Conservation (phyloP, 2,888 invertebrate genomes). For the Agonum fuliginosum region DNA sequence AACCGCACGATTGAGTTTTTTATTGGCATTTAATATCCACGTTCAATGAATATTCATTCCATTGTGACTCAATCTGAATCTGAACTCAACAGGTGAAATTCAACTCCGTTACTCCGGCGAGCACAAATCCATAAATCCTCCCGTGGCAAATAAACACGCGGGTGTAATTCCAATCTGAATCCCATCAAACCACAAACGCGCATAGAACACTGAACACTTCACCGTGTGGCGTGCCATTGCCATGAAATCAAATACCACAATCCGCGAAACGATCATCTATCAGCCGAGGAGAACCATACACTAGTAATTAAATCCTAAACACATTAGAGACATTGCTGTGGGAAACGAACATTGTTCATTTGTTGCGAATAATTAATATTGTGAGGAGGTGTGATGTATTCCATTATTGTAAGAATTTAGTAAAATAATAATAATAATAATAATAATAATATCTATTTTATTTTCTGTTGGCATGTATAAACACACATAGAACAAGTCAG, state of each 20-base stretch:
- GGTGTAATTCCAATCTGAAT: slow-evolving; percentile 6
- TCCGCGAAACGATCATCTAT: background rate
- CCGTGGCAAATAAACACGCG: slow-evolving; percentile 8
- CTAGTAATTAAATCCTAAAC: background rate
- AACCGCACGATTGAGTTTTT: too few relatives aligned
- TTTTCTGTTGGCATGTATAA: too few relatives aligned
- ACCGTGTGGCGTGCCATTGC: too few relatives aligned
- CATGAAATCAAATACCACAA: slow-evolving; percentile 15
- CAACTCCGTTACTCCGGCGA: background rate
- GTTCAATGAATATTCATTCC: slow-evolving; percentile 1
- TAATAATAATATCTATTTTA: too few relatives aligned
- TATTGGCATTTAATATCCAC: too few relatives aligned
- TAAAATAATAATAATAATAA: too few relatives aligned
- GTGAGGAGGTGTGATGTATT: too few relatives aligned
- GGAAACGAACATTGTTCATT: too few relatives aligned
- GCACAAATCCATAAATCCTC: slow-evolving; percentile 28
- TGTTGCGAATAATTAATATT: too few relatives aligned
- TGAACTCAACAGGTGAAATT: slow-evolving; percentile 16
- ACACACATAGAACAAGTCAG: too few relatives aligned
- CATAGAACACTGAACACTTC: slow-evolving; percentile 13
- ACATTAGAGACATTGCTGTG: background rate
- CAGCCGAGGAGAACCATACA: background rate
- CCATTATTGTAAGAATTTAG: too few relatives aligned
- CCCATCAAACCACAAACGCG: slow-evolving; percentile 9
- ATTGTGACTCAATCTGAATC: too few relatives aligned